Percentiles rank a stretch among this genome's conserved stretches.
Conservation (phyloP, 2,888 invertebrate genomes). For the Cyclophora albipunctata region DNA sequence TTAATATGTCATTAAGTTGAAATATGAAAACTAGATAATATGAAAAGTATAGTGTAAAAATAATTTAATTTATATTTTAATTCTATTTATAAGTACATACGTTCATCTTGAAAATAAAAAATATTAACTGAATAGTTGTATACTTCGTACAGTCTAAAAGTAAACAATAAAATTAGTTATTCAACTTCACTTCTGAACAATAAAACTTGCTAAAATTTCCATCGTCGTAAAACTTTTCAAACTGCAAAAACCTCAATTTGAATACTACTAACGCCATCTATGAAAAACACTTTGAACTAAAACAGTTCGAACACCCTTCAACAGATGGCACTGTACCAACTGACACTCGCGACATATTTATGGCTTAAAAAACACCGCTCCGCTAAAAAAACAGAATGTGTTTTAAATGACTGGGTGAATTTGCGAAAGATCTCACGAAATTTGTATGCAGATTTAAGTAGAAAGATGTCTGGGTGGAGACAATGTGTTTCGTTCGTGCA, state of each 20-base stretch:
- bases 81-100: too few species aligned
- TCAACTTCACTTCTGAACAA: too few species aligned
- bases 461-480: conserved; percentile 55
- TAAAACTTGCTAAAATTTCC: too few species aligned
- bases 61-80: too few species aligned
- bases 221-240: neutral
- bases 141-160: too few species aligned
- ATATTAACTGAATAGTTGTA: too few species aligned
- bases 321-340: conserved; percentile 46
- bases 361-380: conserved; percentile 59
- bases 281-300: conserved; percentile 27
- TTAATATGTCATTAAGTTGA: too few species aligned
- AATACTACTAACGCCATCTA: conserved; percentile 46
- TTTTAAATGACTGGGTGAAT: conserved; percentile 71
- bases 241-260: conserved; percentile 10
- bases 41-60: too few species aligned
- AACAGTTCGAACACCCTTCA: conserved; percentile 27
- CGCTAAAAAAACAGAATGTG: conserved; percentile 55
- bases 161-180: too few species aligned
- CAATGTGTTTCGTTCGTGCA: conserved; percentile 59
- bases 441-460: conserved; percentile 68
- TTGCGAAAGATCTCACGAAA: conserved; percentile 65
- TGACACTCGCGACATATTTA: conserved; percentile 61
- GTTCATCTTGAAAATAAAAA: too few species aligned
- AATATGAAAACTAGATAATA: too few species aligned